Conservation (phyloP, 2,888 invertebrate genomes). For the Calliopum simillimum region DNA sequence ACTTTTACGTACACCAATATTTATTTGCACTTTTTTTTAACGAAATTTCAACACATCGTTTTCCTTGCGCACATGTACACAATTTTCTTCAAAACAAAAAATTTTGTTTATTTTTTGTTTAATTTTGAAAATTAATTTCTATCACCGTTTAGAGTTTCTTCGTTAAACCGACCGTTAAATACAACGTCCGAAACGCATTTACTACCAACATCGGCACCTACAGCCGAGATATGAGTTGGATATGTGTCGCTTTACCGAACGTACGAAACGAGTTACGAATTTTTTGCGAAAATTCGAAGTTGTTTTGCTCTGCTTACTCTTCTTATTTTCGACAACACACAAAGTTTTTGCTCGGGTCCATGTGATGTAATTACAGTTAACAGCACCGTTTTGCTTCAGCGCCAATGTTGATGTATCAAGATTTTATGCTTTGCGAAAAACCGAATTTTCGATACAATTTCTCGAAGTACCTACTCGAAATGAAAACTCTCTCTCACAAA, state of each 20-base stretch:
- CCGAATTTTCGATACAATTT: not conserved
- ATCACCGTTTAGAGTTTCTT: not conserved
- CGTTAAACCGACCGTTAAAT: slow-evolving; percentile 61
- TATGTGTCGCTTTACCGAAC: slow-evolving; percentile 13
- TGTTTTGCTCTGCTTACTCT: not conserved
- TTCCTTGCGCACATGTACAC: not conserved
- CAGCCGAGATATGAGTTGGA: slow-evolving; percentile 51
- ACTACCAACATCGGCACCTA: slow-evolving; percentile 55
- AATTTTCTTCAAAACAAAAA: not conserved
- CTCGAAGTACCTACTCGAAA: no score
- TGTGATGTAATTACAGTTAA: slow-evolving; percentile 24
- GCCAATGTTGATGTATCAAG: not conserved
- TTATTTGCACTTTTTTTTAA: not conserved
- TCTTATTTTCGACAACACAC: not conserved
- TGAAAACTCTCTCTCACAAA: no score
- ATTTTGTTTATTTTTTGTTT: not conserved
- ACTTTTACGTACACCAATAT: not conserved
- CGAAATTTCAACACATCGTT: not conserved
- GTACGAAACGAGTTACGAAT: slow-evolving; percentile 44
- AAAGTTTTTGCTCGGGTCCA: not conserved
- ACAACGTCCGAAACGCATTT: slow-evolving; percentile 64
- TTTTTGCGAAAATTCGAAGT: slow-evolving; percentile 18
- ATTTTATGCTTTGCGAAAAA: not conserved
- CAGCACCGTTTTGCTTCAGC: not conserved
- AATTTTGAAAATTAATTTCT: not conserved